phyloP scores from a whole-genome alignment of 2,888 invertebrate species.

The Myopa tessellatipennis region DNA sequence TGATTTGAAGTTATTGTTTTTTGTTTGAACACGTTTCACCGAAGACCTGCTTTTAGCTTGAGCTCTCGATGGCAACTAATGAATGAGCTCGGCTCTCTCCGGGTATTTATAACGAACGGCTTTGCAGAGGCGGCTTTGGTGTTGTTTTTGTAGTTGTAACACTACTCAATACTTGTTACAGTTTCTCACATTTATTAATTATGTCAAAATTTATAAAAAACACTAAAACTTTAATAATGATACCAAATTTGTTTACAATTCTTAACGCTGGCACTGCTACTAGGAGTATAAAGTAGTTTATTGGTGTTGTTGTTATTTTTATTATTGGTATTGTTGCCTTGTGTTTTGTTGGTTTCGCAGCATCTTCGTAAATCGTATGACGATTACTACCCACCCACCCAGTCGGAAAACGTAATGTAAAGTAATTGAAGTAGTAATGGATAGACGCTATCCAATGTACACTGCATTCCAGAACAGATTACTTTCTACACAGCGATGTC shows the following conservation, averaged over 20 bases:
- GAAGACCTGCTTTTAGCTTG: conserved; percentile 7
- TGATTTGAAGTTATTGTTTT: not conserved
- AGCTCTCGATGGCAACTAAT: conserved; percentile 26
- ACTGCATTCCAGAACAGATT: too few relatives aligned
- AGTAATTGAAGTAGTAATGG: too few relatives aligned
- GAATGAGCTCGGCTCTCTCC: not conserved
- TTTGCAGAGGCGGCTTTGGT: not conserved
- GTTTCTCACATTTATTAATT: not conserved
- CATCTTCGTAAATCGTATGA: too few relatives aligned
- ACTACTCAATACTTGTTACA: conserved; percentile 8
- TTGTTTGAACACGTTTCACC: not conserved
- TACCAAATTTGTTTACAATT: not conserved
- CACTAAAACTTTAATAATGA: not conserved
- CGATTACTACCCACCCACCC: too few relatives aligned
- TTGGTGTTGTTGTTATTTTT: conserved; percentile 13
- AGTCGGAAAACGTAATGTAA: too few relatives aligned
- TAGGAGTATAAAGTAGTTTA: not conserved
- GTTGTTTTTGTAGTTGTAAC: conserved; percentile 1
- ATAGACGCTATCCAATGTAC: too few relatives aligned
- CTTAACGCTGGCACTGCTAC: too few relatives aligned
- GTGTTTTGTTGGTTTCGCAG: too few relatives aligned
- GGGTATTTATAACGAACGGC: conserved; percentile 22
- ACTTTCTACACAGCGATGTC: too few relatives aligned
- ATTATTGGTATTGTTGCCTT: too few relatives aligned
- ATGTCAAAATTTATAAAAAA: too few relatives aligned